Percentiles rank a stretch among this genome's conserved stretches.
Evolutionary conservation across 2,113 vertebrate species (phyloP).

Genomic region (Raja brachyura): DNA sequence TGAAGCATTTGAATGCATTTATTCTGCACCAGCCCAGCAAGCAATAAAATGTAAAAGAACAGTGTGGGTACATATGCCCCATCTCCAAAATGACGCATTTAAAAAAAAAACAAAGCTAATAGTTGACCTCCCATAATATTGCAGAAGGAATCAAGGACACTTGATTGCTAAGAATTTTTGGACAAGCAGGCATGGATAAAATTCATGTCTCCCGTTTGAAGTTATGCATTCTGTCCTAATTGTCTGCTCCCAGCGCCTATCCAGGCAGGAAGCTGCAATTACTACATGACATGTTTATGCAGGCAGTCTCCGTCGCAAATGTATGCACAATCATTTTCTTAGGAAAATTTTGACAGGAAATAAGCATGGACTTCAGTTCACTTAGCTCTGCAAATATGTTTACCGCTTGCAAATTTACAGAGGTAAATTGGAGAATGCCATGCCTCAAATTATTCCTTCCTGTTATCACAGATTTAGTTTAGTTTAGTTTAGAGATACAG

Average conservation of each 20-base stretch:
- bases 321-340: background rate
- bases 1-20: constrained; percentile 1
- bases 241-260: background rate
- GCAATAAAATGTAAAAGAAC: background rate
- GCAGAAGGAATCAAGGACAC: background rate
- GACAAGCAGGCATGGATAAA: background rate
- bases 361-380: background rate
- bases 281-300: background rate
- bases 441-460: background rate
- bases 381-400: background rate
- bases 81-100: background rate
- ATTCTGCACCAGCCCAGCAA: background rate
- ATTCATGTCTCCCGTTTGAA: background rate
- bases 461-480: background rate
- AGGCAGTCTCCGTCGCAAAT: background rate
- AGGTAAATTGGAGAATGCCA: background rate
- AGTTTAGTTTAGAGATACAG: no score
- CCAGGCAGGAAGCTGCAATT: background rate
- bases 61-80: background rate
- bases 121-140: background rate
- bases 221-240: background rate
- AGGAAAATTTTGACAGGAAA: background rate
- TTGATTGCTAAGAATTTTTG: background rate
- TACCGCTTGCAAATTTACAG: background rate
- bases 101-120: background rate